Percentiles rank a stretch among this genome's conserved stretches.
phyloP scores from a whole-genome alignment of 2,113 vertebrate species.

The Fukomys damarensis region DNA sequence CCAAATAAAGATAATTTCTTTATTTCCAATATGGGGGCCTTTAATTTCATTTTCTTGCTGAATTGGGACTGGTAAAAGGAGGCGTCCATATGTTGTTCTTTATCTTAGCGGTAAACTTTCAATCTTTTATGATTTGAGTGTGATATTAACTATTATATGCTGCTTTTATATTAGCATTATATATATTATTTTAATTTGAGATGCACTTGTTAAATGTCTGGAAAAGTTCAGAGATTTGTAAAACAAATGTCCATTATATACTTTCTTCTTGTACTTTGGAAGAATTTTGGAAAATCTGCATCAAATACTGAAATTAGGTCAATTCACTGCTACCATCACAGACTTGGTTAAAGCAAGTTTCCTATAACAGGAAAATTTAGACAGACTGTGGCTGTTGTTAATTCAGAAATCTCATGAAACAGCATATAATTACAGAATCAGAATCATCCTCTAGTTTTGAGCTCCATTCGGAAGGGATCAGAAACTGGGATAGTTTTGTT shows the following conservation, averaged over 20 bases:
- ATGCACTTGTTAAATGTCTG: background rate
- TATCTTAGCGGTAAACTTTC: background rate
- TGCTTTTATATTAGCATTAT: background rate
- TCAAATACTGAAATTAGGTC: background rate
- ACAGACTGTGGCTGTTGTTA: background rate
- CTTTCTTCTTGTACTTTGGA: constrained; percentile 19
- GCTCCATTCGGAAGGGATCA: background rate
- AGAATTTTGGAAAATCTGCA: background rate
- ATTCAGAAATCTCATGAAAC: background rate
- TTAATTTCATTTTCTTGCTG: background rate
- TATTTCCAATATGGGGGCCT: background rate
- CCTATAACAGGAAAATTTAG: background rate
- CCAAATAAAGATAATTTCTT: background rate
- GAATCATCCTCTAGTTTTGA: background rate
- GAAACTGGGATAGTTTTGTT: background rate
- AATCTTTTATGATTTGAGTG: background rate
- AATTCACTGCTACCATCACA: background rate
- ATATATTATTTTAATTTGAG: constrained; percentile 15
- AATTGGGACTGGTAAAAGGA: background rate
- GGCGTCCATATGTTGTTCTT: background rate
- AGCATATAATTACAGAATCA: background rate
- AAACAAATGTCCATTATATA: background rate
- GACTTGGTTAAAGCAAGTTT: background rate
- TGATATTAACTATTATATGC: background rate
- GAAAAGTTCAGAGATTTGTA: background rate